Percentiles rank a stretch among this genome's conserved stretches.
These are phyloP conservation scores for Habroteleia sp. DNA, from an alignment of 2,888 invertebrate species.

Conservation along the genomic window DNA sequence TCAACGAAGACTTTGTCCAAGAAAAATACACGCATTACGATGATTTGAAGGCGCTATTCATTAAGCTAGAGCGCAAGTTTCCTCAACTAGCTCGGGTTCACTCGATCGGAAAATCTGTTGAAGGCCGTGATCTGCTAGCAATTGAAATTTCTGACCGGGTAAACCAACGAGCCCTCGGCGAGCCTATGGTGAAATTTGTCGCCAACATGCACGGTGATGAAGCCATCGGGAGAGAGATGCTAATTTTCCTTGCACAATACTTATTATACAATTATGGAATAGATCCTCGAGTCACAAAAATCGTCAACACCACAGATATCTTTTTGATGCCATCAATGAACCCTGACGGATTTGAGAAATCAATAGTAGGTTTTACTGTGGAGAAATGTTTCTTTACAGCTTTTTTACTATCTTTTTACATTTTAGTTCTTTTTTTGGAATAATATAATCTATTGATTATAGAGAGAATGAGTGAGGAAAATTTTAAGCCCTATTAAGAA, in stretches of 20 bases:
- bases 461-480: no score
- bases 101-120: conserved; percentile 91
- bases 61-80: conserved; percentile 84
- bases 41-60: conserved; percentile 81
- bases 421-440: no score
- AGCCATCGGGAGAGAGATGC: conserved; percentile 91
- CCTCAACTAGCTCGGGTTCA: conserved; percentile 87
- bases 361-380: conserved; percentile 11
- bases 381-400: no score
- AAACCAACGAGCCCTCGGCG: conserved; percentile 83
- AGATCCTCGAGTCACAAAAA: conserved; percentile 86
- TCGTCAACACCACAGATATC: conserved; percentile 94
- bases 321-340: conserved; percentile 98
- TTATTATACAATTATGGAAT: conserved; percentile 89
- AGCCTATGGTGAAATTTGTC: conserved; percentile 96
- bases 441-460: no score
- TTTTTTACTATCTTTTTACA: no score
- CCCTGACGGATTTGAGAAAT: conserved; percentile 95
- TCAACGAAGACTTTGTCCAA: neutral
- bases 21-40: neutral
- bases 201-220: conserved; percentile 99
- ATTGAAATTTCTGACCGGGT: conserved; percentile 90
- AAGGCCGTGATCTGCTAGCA: conserved; percentile 90
- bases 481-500: no score
- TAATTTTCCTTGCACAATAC: conserved; percentile 81